Base-by-base conservation (phyloP, 2,888 invertebrate species). In the Heteromurus nitidus region DNA sequence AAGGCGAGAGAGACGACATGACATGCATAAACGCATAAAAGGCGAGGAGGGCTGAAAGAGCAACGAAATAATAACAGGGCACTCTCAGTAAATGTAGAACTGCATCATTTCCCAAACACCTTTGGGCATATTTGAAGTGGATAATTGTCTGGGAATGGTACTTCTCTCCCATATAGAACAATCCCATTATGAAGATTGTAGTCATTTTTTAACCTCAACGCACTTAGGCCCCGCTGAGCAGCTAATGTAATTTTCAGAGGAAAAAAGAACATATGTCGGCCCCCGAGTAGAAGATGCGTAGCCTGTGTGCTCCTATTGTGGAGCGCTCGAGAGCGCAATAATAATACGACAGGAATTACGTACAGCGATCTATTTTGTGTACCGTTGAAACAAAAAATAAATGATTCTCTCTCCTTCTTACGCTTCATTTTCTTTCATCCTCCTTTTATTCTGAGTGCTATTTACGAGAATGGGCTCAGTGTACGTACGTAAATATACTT, bases 191-290 rank as follows among this genome's bases (percentile, higher is more conserved):
- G 70, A 70, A 64, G 70, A 69, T 69, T 64, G 50, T 53, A 50
- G 69, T 70, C 69, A 77, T 77, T 77, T 76, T 77, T 77, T 77
- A 77, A 77, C 77, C 77, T 70, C 70, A 69, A 64, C 70, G 77
- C 77, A 77, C 77, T 69, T 77, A 47, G 42, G 47, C 60, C 68
- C 65, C 26, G 76, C 68, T 60, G 67, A 76, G 68, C 60, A 47
- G 60, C 47, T 68, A 76, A 76, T 68, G 76, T 68, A 68, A 76
- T 68, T 76, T 76, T 60, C 47, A 47, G 68, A 30, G 62, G 16
- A 50, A 16, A 36, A 36, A 64, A 18, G 42, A 64, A 64, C 30
- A 64, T 11, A 42, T 11, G 22, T 42, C 42, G 18, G n/a, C 3
- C 13, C 13, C 36, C 7, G n/a, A n/a, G 11, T 11, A 50, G n/a